Evolutionary conservation across 1,140 invertebrate species (phyloP).

Genomic region (Musca vetustissima): DNA sequence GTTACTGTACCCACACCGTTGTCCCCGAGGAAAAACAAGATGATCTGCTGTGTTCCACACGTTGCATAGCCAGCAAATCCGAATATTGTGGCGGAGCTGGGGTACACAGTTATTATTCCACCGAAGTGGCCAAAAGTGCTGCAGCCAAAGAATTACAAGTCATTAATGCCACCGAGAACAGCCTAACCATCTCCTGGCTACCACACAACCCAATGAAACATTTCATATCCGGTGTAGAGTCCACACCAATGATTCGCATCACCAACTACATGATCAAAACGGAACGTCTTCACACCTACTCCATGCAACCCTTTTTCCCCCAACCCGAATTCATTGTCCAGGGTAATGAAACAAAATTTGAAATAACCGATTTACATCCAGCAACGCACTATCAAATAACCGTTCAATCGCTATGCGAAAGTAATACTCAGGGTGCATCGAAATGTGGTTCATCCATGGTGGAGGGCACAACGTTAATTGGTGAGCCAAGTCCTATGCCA

Average conservation of each 20-base stretch:
- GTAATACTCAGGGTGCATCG: conserved; percentile 53
- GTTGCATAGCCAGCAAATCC: conserved; percentile 59
- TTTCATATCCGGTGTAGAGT: conserved; percentile 33
- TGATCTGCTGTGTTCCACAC: conserved; percentile 52
- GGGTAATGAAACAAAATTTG: conserved; percentile 56
- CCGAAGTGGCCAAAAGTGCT: conserved; percentile 52
- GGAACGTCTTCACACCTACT: conserved; percentile 57
- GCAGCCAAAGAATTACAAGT: conserved; percentile 54
- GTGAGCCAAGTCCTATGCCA: conserved; percentile 67
- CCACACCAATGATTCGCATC: conserved; percentile 42
- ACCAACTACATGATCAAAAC: conserved; percentile 58
- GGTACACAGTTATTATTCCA: conserved; percentile 60
- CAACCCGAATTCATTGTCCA: conserved; percentile 57
- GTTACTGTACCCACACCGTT: conserved; percentile 42
- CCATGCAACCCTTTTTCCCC: conserved; percentile 40
- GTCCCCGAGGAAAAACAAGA: conserved; percentile 38
- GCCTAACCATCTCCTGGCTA: conserved; percentile 57
- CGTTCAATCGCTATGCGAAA: conserved; percentile 63
- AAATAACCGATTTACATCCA: conserved; percentile 67
- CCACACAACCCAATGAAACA: conserved; percentile 52
- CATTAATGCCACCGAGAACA: conserved; percentile 59
- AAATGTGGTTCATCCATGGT: conserved; percentile 61
- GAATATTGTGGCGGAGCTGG: conserved; percentile 60
- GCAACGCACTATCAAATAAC: conserved; percentile 73
- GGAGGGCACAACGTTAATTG: conserved; percentile 68